A percentile compares a stretch with the other conserved stretches of the same genome.
These are phyloP conservation scores for Progne subis DNA, from an alignment of 2,113 vertebrate genomes.

Conservation along the genomic window DNA sequence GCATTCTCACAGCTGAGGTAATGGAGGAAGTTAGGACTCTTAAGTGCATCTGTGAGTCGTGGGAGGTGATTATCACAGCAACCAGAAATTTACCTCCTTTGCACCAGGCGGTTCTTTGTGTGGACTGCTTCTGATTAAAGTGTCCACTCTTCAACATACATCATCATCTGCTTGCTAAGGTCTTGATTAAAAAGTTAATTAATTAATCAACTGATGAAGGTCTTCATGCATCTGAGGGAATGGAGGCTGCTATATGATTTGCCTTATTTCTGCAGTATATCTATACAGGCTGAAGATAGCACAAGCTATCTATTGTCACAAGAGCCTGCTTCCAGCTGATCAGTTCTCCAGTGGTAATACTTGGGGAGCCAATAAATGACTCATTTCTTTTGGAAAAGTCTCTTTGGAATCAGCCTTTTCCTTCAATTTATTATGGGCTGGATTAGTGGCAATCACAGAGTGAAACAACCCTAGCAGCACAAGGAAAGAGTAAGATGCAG, in stretches of 20 bases:
- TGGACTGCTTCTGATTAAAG: neutral
- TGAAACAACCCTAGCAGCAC: neutral
- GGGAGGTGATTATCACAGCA: neutral
- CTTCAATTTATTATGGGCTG: neutral
- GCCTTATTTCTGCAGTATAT: neutral
- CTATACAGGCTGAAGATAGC: neutral
- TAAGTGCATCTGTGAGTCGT: neutral
- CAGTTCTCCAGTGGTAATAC: neutral
- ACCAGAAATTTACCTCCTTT: neutral
- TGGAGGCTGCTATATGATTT: neutral
- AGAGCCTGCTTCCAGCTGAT: neutral
- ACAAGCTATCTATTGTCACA: neutral
- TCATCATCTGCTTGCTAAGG: neutral
- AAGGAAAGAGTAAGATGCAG: neutral
- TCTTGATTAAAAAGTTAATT: neutral
- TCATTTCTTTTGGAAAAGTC: neutral
- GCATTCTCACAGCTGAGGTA: conserved; percentile 23
- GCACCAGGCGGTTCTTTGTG: neutral
- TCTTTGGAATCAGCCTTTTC: neutral
- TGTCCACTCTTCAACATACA: neutral
- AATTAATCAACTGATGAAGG: neutral
- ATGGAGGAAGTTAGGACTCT: neutral
- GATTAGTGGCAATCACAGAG: neutral
- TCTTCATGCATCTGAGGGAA: neutral
- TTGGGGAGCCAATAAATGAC: neutral